Conservation (phyloP, 2,888 invertebrate species). For the Diaperis boleti region DNA sequence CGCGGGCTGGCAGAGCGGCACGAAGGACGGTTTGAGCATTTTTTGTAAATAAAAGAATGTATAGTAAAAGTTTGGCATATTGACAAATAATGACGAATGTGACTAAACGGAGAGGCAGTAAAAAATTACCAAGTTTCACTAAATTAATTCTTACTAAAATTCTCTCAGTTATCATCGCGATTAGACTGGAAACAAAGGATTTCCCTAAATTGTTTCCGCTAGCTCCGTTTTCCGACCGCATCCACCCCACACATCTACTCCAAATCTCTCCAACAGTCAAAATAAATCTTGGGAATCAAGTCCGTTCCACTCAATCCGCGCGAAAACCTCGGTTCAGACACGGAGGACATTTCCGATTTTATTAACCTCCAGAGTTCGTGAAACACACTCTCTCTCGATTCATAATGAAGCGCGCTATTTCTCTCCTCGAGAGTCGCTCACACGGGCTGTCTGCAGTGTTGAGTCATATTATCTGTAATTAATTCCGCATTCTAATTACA, state of each 20-base stretch:
- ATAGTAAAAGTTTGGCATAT: too few relatives aligned
- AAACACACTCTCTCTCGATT: conserved; percentile 2
- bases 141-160: too few relatives aligned
- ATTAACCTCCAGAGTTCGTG: conserved; percentile 19
- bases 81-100: too few relatives aligned
- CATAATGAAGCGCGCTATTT: conserved; percentile 19
- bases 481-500: too few relatives aligned
- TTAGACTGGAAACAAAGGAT: not conserved
- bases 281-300: conserved; percentile 23
- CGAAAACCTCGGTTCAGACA: not conserved
- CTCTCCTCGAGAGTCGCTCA: not conserved
- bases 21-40: too few relatives aligned
- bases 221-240: not conserved
- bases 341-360: conserved; percentile 14
- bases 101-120: too few relatives aligned
- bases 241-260: not conserved
- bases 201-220: not conserved
- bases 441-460: too few relatives aligned
- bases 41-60: too few relatives aligned
- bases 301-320: conserved; percentile 14
- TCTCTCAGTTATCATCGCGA: too few relatives aligned
- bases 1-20: too few relatives aligned
- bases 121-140: too few relatives aligned
- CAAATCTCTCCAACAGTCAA: conserved; percentile 12
- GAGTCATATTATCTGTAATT: too few relatives aligned